Conservation (phyloP, 2,888 invertebrate genomes). For the Drosophila formosana region DNA sequence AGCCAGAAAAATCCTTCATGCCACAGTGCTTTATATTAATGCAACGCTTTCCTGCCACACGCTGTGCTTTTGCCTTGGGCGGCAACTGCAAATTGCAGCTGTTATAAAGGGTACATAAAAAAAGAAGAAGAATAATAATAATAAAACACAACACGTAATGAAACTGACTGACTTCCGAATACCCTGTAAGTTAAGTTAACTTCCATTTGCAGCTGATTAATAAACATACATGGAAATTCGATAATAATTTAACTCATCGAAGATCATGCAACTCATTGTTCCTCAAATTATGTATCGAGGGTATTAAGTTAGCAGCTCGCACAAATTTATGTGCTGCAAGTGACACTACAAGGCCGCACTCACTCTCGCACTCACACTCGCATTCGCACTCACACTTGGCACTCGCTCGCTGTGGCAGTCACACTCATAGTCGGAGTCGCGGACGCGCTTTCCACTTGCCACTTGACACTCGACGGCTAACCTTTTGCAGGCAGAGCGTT, state of each 20-base stretch:
- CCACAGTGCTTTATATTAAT: constrained; percentile 77
- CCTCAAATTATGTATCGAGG: constrained; percentile 4
- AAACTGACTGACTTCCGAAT: not conserved
- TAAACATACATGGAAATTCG: not conserved
- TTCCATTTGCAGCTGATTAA: too few species aligned
- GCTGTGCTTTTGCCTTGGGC: constrained; percentile 59
- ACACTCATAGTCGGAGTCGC: constrained; percentile 31
- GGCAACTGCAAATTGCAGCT: constrained; percentile 76
- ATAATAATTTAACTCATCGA: too few species aligned
- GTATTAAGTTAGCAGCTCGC: constrained; percentile 29
- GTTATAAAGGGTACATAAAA: constrained; percentile 52
- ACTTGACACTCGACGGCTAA: constrained; percentile 73
- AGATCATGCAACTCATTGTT: not conserved
- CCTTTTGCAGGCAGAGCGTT: constrained; percentile 76
- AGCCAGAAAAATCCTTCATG: constrained; percentile 75
- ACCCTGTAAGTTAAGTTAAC: not conserved
- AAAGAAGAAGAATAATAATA: constrained; percentile 48
- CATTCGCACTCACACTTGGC: constrained; percentile 8
- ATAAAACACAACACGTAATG: constrained; percentile 25
- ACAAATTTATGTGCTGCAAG: constrained; percentile 72
- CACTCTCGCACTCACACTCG: constrained; percentile 21
- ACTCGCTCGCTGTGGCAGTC: constrained; percentile 8
- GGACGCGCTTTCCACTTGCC: constrained; percentile 57
- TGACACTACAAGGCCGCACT: constrained; percentile 74
- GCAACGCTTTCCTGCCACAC: constrained; percentile 55